phyloP scores from a whole-genome alignment of 2,113 vertebrate genomes.

The Oreochromis tanganicae region DNA sequence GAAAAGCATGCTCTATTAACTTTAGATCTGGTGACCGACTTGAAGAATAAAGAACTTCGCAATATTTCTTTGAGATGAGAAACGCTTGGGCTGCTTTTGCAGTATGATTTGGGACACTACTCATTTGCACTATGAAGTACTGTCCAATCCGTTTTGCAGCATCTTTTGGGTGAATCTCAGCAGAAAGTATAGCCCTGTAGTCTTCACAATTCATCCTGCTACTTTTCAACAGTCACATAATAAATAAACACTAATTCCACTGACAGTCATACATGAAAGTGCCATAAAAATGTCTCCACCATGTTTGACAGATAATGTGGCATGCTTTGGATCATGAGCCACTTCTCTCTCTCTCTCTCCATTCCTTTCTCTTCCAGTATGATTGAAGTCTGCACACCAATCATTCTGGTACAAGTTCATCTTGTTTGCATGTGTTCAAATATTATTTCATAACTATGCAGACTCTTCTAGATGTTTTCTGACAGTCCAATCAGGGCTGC shows the following conservation, averaged over 20 bases:
- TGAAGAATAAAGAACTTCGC: neutral
- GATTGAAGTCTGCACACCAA: neutral
- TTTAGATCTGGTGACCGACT: neutral
- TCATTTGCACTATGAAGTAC: neutral
- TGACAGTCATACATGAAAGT: neutral
- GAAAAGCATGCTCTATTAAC: neutral
- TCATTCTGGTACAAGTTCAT: neutral
- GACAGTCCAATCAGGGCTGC: neutral
- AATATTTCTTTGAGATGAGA: neutral
- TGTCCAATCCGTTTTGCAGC: neutral
- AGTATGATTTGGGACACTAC: neutral
- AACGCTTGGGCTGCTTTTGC: neutral
- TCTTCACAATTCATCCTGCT: neutral
- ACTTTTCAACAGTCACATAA: neutral
- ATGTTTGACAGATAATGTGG: neutral
- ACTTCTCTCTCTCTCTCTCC: neutral
- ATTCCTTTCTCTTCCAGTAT: neutral
- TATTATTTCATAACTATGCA: neutral
- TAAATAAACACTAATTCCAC: neutral
- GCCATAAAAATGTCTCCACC: neutral
- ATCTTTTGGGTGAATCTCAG: neutral
- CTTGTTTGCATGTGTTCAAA: neutral
- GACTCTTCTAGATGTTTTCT: neutral
- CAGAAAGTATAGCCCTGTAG: neutral
- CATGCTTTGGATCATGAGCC: neutral